These are phyloP conservation scores for Ceramica pisi DNA, from an alignment of 2,888 invertebrate species.

Conservation along the genomic window DNA sequence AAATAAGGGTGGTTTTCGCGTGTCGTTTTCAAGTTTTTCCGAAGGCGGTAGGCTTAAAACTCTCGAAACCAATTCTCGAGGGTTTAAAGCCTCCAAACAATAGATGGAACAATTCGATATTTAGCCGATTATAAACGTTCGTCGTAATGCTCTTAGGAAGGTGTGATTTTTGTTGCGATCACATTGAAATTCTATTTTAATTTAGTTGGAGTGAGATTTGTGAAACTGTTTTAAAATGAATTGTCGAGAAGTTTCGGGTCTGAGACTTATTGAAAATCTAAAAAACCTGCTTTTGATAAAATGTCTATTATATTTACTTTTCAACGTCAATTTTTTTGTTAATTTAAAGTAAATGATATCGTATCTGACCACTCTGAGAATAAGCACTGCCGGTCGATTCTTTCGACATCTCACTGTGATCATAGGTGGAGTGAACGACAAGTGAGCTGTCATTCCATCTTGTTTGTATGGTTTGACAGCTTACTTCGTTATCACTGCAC, in stretches of 20 bases:
- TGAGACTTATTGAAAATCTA: constrained; percentile 15
- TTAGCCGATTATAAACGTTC: constrained; percentile 89
- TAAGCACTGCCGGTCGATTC: no score
- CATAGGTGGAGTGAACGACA: no score
- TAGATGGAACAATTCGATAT: constrained; percentile 90
- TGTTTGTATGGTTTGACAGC: no score
- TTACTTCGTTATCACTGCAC: no score
- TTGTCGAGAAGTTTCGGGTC: constrained; percentile 19
- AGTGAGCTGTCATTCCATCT: no score
- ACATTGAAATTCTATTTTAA: constrained; percentile 66
- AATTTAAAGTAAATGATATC: no score
- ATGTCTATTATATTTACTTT: not conserved
- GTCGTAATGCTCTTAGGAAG: constrained; percentile 88
- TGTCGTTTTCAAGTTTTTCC: constrained; percentile 77
- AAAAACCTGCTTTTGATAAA: not conserved
- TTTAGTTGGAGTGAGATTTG: constrained; percentile 41
- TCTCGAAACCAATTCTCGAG: constrained; percentile 88
- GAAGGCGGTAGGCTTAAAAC: constrained; percentile 89
- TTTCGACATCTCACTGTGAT: no score
- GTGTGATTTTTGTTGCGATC: constrained; percentile 85
- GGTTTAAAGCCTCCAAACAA: constrained; percentile 88
- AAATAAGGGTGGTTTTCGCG: constrained; percentile 73
- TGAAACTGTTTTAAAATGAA: constrained; percentile 41
- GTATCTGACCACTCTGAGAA: no score
- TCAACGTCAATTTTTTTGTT: no score